A percentile compares a stretch with the other conserved stretches of the same genome.
Evolutionary conservation across 2,797 vertebrate genomes (phyloP).

Genomic region (Catharus ustulatus): DNA sequence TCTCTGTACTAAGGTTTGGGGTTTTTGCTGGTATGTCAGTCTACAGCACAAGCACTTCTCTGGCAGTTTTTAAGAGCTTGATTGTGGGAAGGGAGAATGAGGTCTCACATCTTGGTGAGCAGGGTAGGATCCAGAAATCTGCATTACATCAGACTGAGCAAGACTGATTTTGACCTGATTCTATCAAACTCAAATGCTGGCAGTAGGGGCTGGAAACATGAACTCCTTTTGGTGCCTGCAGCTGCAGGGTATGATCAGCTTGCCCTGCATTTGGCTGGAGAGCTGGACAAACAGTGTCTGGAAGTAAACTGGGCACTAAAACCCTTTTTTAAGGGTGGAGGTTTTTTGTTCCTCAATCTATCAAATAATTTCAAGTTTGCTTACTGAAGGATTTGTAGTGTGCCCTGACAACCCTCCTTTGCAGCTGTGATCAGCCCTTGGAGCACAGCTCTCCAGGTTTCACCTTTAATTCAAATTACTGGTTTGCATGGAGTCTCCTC

Average conservation of each 20-base stretch:
- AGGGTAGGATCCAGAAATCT: constrained; percentile 4
- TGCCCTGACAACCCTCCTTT: not conserved
- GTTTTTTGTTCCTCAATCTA: not conserved
- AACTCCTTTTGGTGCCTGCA: not conserved
- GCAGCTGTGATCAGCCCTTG: not conserved
- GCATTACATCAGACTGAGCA: not conserved
- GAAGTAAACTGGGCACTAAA: not conserved
- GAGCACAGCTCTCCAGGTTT: not conserved
- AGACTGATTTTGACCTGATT: constrained; percentile 39
- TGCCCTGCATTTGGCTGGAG: not conserved
- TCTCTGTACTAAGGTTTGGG: not conserved
- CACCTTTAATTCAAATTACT: not conserved
- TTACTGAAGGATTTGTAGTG: not conserved
- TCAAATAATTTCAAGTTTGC: not conserved
- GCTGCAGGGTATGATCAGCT: fast-evolving
- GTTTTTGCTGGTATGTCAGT: not conserved
- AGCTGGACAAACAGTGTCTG: not conserved
- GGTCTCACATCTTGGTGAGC: not conserved
- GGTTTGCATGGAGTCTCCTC: not conserved
- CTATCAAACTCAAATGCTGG: not conserved
- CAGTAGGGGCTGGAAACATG: not conserved
- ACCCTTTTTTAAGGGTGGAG: fast-evolving
- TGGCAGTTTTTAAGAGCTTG: not conserved
- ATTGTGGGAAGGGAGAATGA: not conserved
- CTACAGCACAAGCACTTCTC: not conserved